Base-by-base conservation (phyloP, 2,113 vertebrate genomes). In the Chloropsis hardwickii region DNA sequence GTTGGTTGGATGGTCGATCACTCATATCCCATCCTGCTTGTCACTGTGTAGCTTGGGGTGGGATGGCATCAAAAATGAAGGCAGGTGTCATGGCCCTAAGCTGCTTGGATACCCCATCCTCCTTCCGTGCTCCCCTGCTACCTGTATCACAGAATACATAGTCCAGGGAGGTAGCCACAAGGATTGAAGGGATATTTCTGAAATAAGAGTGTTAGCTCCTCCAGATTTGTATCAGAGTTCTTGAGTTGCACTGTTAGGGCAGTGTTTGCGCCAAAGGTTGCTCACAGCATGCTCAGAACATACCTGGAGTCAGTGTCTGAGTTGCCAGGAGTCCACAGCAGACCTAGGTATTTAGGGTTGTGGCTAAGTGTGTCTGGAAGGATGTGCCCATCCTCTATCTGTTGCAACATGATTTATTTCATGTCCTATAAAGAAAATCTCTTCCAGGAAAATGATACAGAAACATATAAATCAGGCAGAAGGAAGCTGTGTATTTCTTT, bases 1-100 rank as follows among this genome's bases (percentile, higher is more conserved):
- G 5, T 3, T 58, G 40, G 14, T 60, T 82, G 58, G 27, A 10
- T 71, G 18, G 29, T 47, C 0, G 0, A 10, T 70, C 6, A 10
- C 45, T 82, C 66, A 17, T 9, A 42, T 48, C 40, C 14, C 19
- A 11, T 74, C 14, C n/a, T 67, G 24, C 31, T 77, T 50, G 39
- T 70, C 10, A 6, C 3, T 25, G 28, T 66, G 62, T 71, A 73
- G 45, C 12, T 81, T 44, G 21, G 12, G 17, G 10, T 67, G 33
- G 40, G 69, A 87, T 27, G 19, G 37, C 27, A 40, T 33, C 23
- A 5, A 71, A 72, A 47, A 16, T 45, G 47, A 50, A 76, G 18
- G 57, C 5, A n/a, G 15, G 5, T 60, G 44, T 76, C 33, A 56
- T 29, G 6, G 24, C 27, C 33, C 42, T 47, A 33, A 90, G 27